Evolutionary conservation across 2,797 vertebrate genomes (phyloP).

Genomic region (Pipistrellus kuhlii): DNA sequence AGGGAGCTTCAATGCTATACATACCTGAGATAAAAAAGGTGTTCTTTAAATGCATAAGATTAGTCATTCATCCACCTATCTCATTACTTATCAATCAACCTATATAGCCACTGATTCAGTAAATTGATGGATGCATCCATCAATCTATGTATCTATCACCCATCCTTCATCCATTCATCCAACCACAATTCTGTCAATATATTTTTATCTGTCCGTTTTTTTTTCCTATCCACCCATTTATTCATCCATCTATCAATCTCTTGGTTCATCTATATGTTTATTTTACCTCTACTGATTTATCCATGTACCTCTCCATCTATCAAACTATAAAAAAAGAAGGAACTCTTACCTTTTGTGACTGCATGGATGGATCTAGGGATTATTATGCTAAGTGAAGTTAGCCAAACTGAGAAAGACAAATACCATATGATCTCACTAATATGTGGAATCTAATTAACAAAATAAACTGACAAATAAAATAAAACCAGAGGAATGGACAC

Average conservation of each 20-base stretch:
- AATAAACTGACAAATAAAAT: neutral
- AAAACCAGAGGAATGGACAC: neutral
- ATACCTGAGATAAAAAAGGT: neutral
- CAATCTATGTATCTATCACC: neutral
- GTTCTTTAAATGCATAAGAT: neutral
- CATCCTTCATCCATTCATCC: neutral
- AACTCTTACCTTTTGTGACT: neutral
- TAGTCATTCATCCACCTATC: neutral
- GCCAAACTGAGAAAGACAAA: neutral
- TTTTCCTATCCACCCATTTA: neutral
- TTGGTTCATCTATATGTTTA: neutral
- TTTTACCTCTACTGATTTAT: neutral
- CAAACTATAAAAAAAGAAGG: neutral
- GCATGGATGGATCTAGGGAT: neutral
- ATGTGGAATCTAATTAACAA: neutral
- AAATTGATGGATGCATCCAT: neutral
- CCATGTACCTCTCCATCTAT: neutral
- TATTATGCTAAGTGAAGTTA: neutral
- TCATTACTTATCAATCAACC: neutral
- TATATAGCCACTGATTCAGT: neutral
- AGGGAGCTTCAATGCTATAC: neutral
- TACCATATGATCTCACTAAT: neutral
- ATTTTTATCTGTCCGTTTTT: neutral
- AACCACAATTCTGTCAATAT: neutral
- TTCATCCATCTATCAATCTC: neutral